Evolutionary conservation across 2,888 invertebrate genomes (phyloP).

Genomic region (Rhagium mordax): DNA sequence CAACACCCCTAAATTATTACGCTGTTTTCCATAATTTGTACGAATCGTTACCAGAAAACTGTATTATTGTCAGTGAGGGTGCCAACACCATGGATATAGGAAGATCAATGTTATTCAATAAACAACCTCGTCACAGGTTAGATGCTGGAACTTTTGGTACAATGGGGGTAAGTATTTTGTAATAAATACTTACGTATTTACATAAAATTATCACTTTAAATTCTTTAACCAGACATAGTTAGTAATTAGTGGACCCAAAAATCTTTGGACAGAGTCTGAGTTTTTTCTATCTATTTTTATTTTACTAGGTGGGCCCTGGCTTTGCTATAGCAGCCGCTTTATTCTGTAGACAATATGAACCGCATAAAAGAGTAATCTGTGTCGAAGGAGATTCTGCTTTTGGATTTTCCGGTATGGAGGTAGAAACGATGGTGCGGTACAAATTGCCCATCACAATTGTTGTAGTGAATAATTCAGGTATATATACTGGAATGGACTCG

Average conservation of each 20-base stretch:
- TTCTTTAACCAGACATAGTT: too few species aligned
- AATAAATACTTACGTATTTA: too few species aligned
- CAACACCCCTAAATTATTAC: slow-evolving; percentile 93
- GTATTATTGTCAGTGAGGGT: slow-evolving; percentile 95
- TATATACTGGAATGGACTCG: slow-evolving; percentile 88
- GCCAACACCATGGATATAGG: slow-evolving; percentile 99
- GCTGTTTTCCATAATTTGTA: slow-evolving; percentile 91
- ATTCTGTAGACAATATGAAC: slow-evolving; percentile 87
- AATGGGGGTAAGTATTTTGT: slow-evolving; percentile 82
- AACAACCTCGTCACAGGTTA: slow-evolving; percentile 87
- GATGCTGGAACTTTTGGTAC: slow-evolving; percentile 98
- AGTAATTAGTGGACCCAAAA: too few species aligned
- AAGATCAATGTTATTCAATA: slow-evolving; percentile 88
- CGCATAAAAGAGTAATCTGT: slow-evolving; percentile 89
- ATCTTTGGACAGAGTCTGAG: too few species aligned
- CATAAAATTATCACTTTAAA: too few species aligned
- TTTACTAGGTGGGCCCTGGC: slow-evolving; percentile 83
- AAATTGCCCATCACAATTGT: slow-evolving; percentile 92
- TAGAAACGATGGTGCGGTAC: slow-evolving; percentile 96
- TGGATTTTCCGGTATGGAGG: slow-evolving; percentile 98
- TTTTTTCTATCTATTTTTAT: slow-evolving; percentile 23
- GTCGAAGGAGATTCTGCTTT: slow-evolving; percentile 98
- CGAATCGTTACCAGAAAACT: slow-evolving; percentile 83
- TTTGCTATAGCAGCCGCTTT: slow-evolving; percentile 94
- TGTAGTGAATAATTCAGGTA: slow-evolving; percentile 96